Conservation (phyloP, 2,888 invertebrate genomes). For the Apocheima hispidaria region DNA sequence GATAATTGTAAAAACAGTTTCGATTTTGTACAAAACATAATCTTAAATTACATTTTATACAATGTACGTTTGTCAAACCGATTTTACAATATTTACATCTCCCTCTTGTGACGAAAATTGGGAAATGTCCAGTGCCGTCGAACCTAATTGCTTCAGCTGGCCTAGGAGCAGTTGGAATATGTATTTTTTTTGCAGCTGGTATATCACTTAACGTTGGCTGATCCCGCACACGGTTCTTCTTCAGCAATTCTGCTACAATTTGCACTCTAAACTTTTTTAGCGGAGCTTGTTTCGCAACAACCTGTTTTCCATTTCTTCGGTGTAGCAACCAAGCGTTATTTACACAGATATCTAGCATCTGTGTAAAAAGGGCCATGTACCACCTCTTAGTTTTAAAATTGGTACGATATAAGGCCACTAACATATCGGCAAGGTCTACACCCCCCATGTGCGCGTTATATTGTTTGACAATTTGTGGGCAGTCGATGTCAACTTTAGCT, state of each 20-base stretch:
- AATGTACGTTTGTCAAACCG: constrained; percentile 5
- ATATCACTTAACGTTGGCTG: neutral
- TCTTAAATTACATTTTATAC: neutral
- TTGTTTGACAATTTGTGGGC: constrained; percentile 25
- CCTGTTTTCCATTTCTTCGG: neutral
- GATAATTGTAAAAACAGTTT: constrained; percentile 1
- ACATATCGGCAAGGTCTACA: constrained; percentile 53
- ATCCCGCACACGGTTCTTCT: neutral
- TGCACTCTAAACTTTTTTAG: neutral
- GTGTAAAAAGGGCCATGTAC: constrained; percentile 54
- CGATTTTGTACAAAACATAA: neutral
- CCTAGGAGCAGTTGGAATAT: neutral
- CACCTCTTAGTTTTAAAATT: constrained; percentile 50
- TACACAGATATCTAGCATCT: constrained; percentile 43
- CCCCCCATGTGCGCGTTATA: constrained; percentile 53
- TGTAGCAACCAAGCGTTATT: neutral
- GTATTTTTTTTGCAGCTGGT: neutral
- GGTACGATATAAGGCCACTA: constrained; percentile 46
- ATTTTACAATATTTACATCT: constrained; percentile 19
- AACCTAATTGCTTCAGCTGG: neutral
- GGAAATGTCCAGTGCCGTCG: neutral
- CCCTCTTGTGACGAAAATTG: constrained; percentile 6
- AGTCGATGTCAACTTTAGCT: constrained; percentile 1
- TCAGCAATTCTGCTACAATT: neutral
- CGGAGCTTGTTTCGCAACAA: neutral